phyloP scores from a whole-genome alignment of 2,888 invertebrate genomes.

The Aradus depressus region DNA sequence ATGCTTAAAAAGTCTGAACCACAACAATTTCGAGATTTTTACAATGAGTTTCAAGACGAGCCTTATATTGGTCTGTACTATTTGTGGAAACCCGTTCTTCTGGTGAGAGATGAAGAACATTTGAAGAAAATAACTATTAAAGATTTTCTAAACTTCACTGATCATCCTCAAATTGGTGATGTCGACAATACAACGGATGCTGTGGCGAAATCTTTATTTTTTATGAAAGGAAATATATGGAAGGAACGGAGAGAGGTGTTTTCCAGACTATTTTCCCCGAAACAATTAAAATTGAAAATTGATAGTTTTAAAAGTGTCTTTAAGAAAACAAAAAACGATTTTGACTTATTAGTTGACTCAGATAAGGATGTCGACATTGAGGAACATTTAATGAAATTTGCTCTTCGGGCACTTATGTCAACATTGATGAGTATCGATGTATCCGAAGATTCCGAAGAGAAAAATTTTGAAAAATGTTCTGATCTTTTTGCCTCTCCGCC shows the following conservation, averaged over 20 bases:
- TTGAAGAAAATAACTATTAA: neutral
- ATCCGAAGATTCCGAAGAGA: too few relatives aligned
- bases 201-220: neutral
- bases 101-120: neutral
- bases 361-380: too few relatives aligned
- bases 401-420: too few relatives aligned
- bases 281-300: neutral
- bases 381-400: too few relatives aligned
- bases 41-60: neutral
- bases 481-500: too few relatives aligned
- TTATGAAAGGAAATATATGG: neutral
- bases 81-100: neutral
- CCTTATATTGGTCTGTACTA: neutral
- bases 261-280: neutral
- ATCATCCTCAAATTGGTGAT: neutral
- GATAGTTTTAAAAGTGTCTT: neutral
- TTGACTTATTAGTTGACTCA: too few relatives aligned
- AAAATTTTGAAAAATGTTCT: too few relatives aligned
- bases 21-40: neutral
- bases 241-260: neutral
- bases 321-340: too few relatives aligned
- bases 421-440: too few relatives aligned
- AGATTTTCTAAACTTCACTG: neutral
- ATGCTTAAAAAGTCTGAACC: neutral
- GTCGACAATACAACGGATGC: neutral